Percentiles rank a stretch among this genome's conserved stretches.
Conservation (phyloP, 2,888 invertebrate genomes). For the Leucophora obtusa region DNA sequence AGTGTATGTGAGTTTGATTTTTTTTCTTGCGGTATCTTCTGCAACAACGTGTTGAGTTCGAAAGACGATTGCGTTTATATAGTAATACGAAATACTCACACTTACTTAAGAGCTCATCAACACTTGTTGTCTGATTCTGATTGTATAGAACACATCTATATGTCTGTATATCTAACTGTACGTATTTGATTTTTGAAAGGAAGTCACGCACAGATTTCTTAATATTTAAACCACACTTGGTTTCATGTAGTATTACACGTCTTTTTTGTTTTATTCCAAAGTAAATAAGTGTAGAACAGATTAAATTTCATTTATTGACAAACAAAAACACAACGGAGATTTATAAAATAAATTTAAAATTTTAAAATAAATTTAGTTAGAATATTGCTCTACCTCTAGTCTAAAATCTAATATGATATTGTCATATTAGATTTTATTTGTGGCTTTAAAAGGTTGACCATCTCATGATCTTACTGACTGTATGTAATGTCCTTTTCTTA, state of each 20-base stretch:
- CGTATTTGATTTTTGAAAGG: constrained; percentile 21
- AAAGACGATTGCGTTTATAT: constrained; percentile 14
- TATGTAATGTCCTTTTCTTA: no score
- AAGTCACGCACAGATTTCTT: constrained; percentile 39
- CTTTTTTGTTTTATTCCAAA: not conserved
- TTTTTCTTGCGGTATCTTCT: not conserved
- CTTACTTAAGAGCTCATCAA: constrained; percentile 25
- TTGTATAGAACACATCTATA: not conserved
- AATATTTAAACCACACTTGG: not conserved
- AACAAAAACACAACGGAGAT: no score
- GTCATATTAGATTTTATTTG: no score
- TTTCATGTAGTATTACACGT: not conserved
- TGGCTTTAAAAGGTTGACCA: no score
- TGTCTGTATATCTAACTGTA: not conserved
- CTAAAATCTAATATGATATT: no score
- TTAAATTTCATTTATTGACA: constrained; percentile 21
- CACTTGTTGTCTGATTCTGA: constrained; percentile 21
- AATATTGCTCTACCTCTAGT: no score
- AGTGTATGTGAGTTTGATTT: not conserved
- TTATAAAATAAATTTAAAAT: no score
- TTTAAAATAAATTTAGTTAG: no score
- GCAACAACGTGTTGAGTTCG: constrained; percentile 17
- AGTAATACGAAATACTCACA: not conserved
- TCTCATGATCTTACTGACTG: no score
- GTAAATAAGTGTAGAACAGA: not conserved